These are phyloP conservation scores for Salpingus planirostris DNA, from an alignment of 2,888 invertebrate species.

Conservation along the genomic window DNA sequence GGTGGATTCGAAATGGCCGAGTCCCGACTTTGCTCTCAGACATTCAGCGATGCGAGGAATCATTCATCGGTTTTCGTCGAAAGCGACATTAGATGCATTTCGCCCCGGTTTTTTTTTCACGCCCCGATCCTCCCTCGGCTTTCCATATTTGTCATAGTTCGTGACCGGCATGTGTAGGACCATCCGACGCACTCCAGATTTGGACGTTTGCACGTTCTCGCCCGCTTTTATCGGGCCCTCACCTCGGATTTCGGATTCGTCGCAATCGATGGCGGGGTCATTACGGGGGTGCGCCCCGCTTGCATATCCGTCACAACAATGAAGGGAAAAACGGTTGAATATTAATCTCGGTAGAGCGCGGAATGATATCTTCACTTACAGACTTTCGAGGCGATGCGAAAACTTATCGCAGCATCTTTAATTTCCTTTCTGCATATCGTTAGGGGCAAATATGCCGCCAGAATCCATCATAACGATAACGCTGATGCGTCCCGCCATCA, in stretches of 20 bases:
- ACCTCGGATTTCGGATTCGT: no score
- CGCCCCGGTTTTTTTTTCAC: no score
- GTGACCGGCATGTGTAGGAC: slow-evolving; percentile 24
- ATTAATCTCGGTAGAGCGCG: slow-evolving; percentile 20
- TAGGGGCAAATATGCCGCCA: slow-evolving; percentile 38
- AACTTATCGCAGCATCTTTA: slow-evolving; percentile 41
- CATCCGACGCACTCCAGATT: slow-evolving; percentile 12
- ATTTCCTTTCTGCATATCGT: slow-evolving; percentile 43
- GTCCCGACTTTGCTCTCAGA: slow-evolving; percentile 16
- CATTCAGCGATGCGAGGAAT: slow-evolving; percentile 20
- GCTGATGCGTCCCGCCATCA: slow-evolving; percentile 37
- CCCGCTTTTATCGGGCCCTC: no score
- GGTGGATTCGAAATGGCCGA: slow-evolving; percentile 8
- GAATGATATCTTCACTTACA: slow-evolving; percentile 23
- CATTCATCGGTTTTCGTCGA: slow-evolving; percentile 25
- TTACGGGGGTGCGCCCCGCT: no score
- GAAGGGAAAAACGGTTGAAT: slow-evolving; percentile 17
- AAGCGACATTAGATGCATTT: slow-evolving; percentile 24
- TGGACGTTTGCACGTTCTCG: slow-evolving; percentile 10
- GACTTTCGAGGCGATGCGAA: slow-evolving; percentile 25
- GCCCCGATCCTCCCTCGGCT: slow-evolving; percentile 19
- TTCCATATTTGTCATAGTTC: slow-evolving; percentile 29
- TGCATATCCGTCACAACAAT: slow-evolving; percentile 34
- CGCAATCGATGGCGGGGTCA: no score
- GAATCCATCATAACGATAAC: slow-evolving; percentile 41